Evolutionary conservation across 2,888 invertebrate species (phyloP).

Genomic region (Eupithecia dodoneata): DNA sequence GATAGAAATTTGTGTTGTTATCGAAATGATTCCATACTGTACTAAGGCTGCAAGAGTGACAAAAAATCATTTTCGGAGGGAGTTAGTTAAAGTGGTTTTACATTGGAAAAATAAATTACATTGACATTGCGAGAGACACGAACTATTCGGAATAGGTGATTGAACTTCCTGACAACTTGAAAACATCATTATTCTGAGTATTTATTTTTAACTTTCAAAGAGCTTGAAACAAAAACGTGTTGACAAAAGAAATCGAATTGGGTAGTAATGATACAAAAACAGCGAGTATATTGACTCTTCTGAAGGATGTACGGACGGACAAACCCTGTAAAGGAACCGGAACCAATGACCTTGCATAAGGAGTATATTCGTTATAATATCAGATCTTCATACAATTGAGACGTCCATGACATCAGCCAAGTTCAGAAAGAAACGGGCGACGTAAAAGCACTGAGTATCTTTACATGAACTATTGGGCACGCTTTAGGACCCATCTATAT

Average conservation of each 20-base stretch:
- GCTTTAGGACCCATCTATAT: too few relatives aligned
- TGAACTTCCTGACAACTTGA: slow-evolving; percentile 6
- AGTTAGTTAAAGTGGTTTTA: not conserved
- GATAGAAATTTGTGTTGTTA: not conserved
- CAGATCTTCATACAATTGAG: not conserved
- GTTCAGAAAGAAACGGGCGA: too few relatives aligned
- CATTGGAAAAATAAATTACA: not conserved
- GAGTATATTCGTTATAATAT: not conserved
- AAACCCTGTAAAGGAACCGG: not conserved
- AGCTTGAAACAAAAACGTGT: not conserved
- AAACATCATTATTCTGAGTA: not conserved
- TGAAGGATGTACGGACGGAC: slow-evolving; percentile 1
- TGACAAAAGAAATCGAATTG: not conserved
- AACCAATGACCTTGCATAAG: not conserved
- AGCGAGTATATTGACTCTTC: not conserved
- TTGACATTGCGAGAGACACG: not conserved
- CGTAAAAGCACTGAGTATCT: too few relatives aligned
- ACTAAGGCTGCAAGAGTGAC: not conserved
- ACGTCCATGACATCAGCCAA: too few relatives aligned
- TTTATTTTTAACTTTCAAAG: not conserved
- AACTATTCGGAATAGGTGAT: not conserved
- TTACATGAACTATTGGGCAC: too few relatives aligned
- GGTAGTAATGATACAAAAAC: slow-evolving; percentile 1
- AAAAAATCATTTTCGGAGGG: not conserved
- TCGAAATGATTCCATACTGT: not conserved